Base-by-base conservation (phyloP, 2,797 vertebrate species). In the Arnoldichthys spilopterus region DNA sequence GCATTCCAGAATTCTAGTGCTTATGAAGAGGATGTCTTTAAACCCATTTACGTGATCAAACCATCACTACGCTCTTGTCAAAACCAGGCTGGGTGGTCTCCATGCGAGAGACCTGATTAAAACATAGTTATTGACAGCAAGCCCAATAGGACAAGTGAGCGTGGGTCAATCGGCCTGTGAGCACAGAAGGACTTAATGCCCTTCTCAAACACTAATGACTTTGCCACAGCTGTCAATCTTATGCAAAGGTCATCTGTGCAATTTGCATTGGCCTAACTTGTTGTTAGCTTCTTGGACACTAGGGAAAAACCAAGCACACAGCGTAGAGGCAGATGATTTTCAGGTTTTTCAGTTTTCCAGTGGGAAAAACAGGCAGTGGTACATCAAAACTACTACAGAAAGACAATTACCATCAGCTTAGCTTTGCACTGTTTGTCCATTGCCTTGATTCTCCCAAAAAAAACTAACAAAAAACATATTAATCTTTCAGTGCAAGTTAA, bases 11-110 rank as follows among this genome's bases (percentile, higher is more conserved):
- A 45, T 11, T 43, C 56, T 24, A 72, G 30, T 54, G 15, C 43
- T 69, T 49, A 56, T 37, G 34, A 56, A 75, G 49, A 11, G 37
- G n/a, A 59, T n/a, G 61, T 74, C 59, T 1, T 13, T 64, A 71
- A 80, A 77, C 63, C 56, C 49, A 5, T 58, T 63, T 80, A 68
- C 53, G 63, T 72, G 68, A 80, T 78, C 80, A 62, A 63, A 56
- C 67, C 34, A 54, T n/a, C 51, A 24, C 64, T 74, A 12, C 62
- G 54, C 34, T 32, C 40, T 51, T 58, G 47, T 76, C 18, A 43
- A 66, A 26, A 80, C 58, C 37, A 37, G 28, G 22, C 34, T 43
- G 28, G 28, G n/a, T 69, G 43, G 40, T 37, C 47, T 54, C 53
- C 32, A 62, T 7, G 43, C n/a, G n/a, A 68, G 24, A 61, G 70